Base-by-base conservation (phyloP, 2,797 vertebrate genomes). In the Sus cebifrons region DNA sequence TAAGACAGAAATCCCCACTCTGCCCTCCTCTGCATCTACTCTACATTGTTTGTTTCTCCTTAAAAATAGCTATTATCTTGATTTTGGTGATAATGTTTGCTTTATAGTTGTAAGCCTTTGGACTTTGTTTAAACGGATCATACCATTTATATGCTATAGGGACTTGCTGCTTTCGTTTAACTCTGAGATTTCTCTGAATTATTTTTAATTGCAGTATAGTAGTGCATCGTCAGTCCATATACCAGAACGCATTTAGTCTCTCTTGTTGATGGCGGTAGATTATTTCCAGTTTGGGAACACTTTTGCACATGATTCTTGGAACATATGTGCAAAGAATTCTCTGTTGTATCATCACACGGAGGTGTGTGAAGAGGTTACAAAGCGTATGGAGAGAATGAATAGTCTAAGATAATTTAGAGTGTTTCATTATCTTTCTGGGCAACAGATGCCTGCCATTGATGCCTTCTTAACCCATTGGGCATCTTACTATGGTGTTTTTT, bases 31-130 rank as follows among this genome's bases (percentile, higher is more conserved):
- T 32, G 32, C 32, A 32, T 32, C 32, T 32, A 32, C 32, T 32
- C 32, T 32, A 32, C 32, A 32, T 2, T 94, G 40, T 84, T 82
- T 93, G n/a, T 71, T 90, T 94, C 49, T 44, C 32, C 75, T 90
- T 89, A 62, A 92, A 93, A 89, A 84, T 86, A 82, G 56, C 20
- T 52, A 81, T 13, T 88, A 13, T 77, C 8, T 25, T 92, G 20
- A 54, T 32, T 89, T 93, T 75, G 49, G 20, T 40, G 70, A 65
- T 87, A 65, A 75, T 27, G 12, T 84, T 93, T 93, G 49, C 40
- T 78, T 86, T 91, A 73, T 71, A 87, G 23, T 92, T 93, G 94
- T 94, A 89, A 5, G 17, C n/a, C 36, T 94, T 86, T 86, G 52
- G 83, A 84, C 15, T 94, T 91, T 13, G 36, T 64, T 64, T 78